Evolutionary conservation across 2,797 vertebrate species (phyloP).

Genomic region (Liasis olivaceus): DNA sequence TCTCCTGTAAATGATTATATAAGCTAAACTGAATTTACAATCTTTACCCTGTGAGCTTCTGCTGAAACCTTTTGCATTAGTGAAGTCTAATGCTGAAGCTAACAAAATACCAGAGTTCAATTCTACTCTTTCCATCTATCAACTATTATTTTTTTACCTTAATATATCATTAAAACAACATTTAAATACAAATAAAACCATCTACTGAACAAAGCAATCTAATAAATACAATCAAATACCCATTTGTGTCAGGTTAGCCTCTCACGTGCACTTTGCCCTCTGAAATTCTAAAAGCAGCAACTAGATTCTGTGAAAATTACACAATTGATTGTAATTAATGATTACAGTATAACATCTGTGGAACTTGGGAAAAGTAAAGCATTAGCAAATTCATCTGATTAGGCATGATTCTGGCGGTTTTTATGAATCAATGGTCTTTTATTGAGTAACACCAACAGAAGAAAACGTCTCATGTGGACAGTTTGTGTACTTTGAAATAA

Average conservation of each 20-base stretch:
- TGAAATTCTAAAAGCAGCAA: constrained; percentile 7
- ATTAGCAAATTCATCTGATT: background rate
- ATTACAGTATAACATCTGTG: background rate
- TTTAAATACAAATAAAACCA: constrained; percentile 13
- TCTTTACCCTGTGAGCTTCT: background rate
- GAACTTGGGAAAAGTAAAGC: background rate
- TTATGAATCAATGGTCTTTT: background rate
- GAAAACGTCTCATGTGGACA: background rate
- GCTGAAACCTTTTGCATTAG: background rate
- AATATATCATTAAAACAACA: constrained; percentile 16
- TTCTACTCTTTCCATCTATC: background rate
- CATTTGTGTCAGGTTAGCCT: constrained; percentile 18
- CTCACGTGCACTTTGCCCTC: background rate
- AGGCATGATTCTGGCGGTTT: background rate
- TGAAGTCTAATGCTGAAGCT: background rate
- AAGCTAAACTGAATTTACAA: background rate
- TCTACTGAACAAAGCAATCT: background rate
- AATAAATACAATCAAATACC: constrained; percentile 18
- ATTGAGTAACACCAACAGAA: background rate
- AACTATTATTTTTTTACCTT: background rate
- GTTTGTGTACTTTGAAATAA: background rate
- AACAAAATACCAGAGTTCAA: background rate
- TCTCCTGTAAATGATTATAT: background rate
- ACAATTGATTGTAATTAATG: background rate
- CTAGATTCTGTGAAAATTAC: constrained; percentile 11